Percentiles rank a stretch among this genome's conserved stretches.
phyloP scores from a whole-genome alignment of 2,113 vertebrate species.

The Austrofundulus limnaeus region DNA sequence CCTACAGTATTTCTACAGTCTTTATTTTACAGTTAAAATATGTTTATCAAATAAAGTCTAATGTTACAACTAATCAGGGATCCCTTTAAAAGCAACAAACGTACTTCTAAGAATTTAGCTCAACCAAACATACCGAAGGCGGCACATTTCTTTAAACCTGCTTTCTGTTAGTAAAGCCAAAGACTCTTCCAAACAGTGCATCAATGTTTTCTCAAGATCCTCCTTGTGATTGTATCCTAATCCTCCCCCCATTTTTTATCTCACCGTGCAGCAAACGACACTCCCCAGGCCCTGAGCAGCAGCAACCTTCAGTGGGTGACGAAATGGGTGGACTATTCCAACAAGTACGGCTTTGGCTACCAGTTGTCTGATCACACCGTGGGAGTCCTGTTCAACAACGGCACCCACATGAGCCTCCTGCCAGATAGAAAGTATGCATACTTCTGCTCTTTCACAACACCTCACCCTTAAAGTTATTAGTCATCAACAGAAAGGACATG shows the following conservation, averaged over 20 bases:
- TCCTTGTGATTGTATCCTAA: conserved; percentile 23
- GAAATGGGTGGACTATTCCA: conserved; percentile 99
- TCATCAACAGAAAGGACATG: conserved; percentile 29
- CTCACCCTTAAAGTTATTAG: conserved; percentile 22
- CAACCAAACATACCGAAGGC: no score
- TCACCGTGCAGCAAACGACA: conserved; percentile 76
- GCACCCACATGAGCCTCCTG: conserved; percentile 96
- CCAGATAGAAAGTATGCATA: conserved; percentile 91
- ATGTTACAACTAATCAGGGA: no score
- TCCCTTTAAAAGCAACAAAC: no score
- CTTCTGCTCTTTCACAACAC: conserved; percentile 28
- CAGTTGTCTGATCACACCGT: conserved; percentile 97
- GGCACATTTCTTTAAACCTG: no score
- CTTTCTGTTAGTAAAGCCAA: background rate
- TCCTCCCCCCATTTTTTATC: conserved; percentile 30
- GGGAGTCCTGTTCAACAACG: conserved; percentile 97
- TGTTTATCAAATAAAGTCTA: no score
- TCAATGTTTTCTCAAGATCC: background rate
- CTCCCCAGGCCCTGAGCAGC: conserved; percentile 85
- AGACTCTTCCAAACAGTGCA: background rate
- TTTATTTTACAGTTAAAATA: no score
- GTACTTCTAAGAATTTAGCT: no score
- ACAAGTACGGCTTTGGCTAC: conserved; percentile 98
- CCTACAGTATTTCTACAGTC: no score
- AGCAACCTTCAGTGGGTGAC: conserved; percentile 95